Conservation (phyloP, 2,888 invertebrate species). For the Catocala nupta region DNA sequence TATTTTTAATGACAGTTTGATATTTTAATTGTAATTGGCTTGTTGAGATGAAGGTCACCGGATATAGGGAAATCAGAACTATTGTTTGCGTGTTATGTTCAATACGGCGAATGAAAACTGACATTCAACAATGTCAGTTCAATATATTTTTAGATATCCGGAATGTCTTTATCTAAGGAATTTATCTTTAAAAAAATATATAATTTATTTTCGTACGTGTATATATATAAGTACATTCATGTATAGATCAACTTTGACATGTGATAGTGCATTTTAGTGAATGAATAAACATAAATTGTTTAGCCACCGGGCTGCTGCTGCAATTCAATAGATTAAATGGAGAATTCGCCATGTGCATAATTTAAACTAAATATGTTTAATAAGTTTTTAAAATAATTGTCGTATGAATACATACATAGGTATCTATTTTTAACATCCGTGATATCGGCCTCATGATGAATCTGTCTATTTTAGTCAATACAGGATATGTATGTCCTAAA, state of each 20-base stretch:
- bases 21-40: conserved; percentile 27
- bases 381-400: no score
- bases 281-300: no score
- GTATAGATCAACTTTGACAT: no score
- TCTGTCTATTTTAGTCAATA: background rate
- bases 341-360: no score
- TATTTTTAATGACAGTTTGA: conserved; percentile 42
- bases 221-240: no score
- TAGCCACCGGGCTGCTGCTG: no score
- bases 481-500: background rate
- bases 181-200: background rate
- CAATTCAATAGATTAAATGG: no score
- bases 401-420: no score
- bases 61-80: conserved; percentile 42
- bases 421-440: background rate
- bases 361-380: no score
- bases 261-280: no score
- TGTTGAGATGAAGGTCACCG: conserved; percentile 38
- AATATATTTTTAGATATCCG: conserved; percentile 1
- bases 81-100: conserved; percentile 15
- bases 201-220: no score
- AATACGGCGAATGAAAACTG: background rate
- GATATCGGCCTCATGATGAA: background rate
- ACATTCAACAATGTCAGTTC: conserved; percentile 6
- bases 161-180: background rate